Percentiles rank a stretch among this genome's conserved stretches.
These are phyloP conservation scores for Coreius guichenoti DNA, from an alignment of 2,797 vertebrate species.

Conservation along the genomic window DNA sequence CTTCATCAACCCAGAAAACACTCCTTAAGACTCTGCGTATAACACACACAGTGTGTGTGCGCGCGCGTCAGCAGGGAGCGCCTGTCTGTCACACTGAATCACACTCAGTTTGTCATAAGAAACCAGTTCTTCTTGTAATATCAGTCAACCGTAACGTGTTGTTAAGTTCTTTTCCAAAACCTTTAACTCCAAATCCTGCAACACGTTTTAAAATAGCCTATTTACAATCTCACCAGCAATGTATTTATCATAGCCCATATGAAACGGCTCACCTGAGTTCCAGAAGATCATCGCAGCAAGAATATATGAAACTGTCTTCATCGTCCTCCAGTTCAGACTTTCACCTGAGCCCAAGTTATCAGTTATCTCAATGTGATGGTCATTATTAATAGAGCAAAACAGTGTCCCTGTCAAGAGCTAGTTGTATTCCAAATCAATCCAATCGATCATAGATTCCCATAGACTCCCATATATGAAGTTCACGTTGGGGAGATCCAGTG, in stretches of 20 bases:
- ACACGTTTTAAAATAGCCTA: neutral
- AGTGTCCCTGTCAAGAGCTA: neutral
- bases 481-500: neutral
- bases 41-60: neutral
- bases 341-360: slow-evolving; percentile 19
- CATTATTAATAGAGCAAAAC: slow-evolving; percentile 23
- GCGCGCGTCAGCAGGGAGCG: slow-evolving; percentile 26
- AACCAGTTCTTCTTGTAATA: slow-evolving; percentile 79
- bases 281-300: slow-evolving; percentile 49
- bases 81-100: slow-evolving; percentile 51
- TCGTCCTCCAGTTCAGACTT: slow-evolving; percentile 45
- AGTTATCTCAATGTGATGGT: slow-evolving; percentile 18
- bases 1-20: slow-evolving; percentile 7
- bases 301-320: slow-evolving; percentile 50
- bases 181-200: slow-evolving; percentile 35
- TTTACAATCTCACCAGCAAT: neutral
- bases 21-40: neutral
- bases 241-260: neutral
- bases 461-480: neutral
- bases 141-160: slow-evolving; percentile 65
- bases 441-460: neutral
- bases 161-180: slow-evolving; percentile 27
- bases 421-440: neutral
- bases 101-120: slow-evolving; percentile 66
- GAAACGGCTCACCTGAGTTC: slow-evolving; percentile 50